Evolutionary conservation across 2,797 vertebrate species (phyloP).

Genomic region (Esox masquinongy): DNA sequence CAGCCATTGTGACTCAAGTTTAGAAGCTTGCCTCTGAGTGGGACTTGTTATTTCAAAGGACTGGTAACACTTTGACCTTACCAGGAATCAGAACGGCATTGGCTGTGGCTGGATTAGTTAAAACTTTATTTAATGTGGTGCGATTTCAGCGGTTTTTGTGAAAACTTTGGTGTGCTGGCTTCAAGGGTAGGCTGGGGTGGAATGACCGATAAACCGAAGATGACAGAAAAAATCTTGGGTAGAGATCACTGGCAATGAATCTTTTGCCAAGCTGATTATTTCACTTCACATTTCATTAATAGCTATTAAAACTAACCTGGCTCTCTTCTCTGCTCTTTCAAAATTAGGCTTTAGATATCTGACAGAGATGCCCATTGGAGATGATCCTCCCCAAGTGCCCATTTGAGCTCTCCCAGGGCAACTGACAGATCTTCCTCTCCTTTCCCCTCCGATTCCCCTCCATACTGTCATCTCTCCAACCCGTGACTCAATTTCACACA

Average conservation of each 20-base stretch:
- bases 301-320: slow-evolving; percentile 34
- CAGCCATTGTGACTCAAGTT: not conserved
- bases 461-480: not conserved
- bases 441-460: not conserved
- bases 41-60: not conserved
- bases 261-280: not conserved
- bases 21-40: not conserved
- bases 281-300: slow-evolving; percentile 4
- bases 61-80: not conserved
- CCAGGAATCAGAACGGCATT: not conserved
- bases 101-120: not conserved
- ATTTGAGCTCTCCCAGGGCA: not conserved
- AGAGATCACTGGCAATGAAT: not conserved
- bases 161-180: too few species aligned
- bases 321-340: slow-evolving; percentile 1
- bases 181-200: too few species aligned
- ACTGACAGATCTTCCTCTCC: not conserved
- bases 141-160: not conserved
- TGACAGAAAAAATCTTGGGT: too few species aligned
- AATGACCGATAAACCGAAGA: too few species aligned
- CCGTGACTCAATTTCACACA: slow-evolving; percentile 47
- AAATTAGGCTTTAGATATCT: not conserved
- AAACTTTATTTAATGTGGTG: not conserved
- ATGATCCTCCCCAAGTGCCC: not conserved
- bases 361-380: not conserved